phyloP scores from a whole-genome alignment of 2,113 vertebrate genomes.

The Myocastor coypus region DNA sequence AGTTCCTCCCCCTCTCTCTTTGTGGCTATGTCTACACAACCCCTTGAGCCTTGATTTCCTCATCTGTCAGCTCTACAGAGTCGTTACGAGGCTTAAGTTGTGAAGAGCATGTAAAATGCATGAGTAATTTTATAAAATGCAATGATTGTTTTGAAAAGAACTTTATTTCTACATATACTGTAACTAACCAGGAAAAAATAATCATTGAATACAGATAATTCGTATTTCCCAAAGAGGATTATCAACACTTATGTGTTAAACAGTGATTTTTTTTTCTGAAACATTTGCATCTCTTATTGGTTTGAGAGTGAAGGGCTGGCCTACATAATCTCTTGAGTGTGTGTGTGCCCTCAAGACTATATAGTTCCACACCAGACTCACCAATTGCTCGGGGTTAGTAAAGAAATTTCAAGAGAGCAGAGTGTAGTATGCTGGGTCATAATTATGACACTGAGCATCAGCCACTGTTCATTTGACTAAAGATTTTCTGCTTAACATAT shows the following conservation, averaged over 20 bases:
- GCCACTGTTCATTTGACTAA: not conserved
- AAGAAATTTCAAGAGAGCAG: not conserved
- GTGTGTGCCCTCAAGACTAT: not conserved
- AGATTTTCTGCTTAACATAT: not conserved
- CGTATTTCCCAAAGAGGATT: not conserved
- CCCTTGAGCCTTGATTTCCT: not conserved
- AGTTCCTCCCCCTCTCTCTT: not conserved
- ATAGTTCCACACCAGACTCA: not conserved
- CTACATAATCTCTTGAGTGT: not conserved
- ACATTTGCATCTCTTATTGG: not conserved
- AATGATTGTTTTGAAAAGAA: not conserved
- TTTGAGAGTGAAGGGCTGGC: not conserved
- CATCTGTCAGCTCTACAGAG: not conserved
- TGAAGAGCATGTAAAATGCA: not conserved
- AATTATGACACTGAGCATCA: not conserved
- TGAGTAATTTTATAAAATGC: not conserved
- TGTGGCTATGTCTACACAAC: not conserved
- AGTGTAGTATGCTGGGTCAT: not conserved
- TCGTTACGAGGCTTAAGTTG: not conserved
- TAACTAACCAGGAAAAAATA: constrained; percentile 11
- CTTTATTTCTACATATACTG: constrained; percentile 5
- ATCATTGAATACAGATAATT: constrained; percentile 2
- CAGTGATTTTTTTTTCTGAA: not conserved
- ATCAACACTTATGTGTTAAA: constrained; percentile 1
- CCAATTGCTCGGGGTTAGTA: not conserved